These are phyloP conservation scores for Heliconius nattereri DNA, from an alignment of 1,140 invertebrate species.

Conservation along the genomic window DNA sequence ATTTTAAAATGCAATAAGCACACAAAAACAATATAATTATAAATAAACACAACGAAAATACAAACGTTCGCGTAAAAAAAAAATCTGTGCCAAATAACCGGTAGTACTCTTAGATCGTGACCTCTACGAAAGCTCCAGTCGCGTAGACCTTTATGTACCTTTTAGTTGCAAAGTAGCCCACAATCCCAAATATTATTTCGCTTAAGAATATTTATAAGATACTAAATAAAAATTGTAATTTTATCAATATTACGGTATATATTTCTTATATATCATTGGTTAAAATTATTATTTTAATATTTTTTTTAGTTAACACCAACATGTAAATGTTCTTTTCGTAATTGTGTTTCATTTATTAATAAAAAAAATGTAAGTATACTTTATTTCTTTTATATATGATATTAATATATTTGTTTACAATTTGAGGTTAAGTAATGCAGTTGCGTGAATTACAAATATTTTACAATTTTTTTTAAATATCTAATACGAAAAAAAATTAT, in stretches of 20 bases:
- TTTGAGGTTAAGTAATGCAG: too few relatives aligned
- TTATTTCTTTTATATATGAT: too few relatives aligned
- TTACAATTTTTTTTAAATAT: background rate
- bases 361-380: background rate
- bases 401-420: too few relatives aligned
- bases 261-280: too few relatives aligned
- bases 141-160: constrained; percentile 8
- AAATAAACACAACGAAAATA: background rate
- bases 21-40: background rate
- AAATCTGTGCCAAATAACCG: constrained; percentile 8
- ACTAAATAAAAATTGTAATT: background rate
- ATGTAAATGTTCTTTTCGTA: too few relatives aligned
- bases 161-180: background rate
- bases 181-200: background rate
- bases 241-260: too few relatives aligned
- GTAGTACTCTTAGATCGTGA: background rate
- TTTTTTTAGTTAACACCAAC: too few relatives aligned
- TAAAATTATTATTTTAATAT: too few relatives aligned
- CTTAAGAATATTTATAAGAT: background rate
- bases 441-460: too few relatives aligned
- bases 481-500: background rate
- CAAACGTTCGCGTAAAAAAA: background rate
- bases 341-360: background rate
- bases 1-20: background rate
- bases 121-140: constrained; percentile 10